A percentile compares a stretch with the other conserved stretches of the same genome.
These are phyloP conservation scores for Antigone vipio DNA, from an alignment of 2,113 vertebrate genomes.

Conservation along the genomic window DNA sequence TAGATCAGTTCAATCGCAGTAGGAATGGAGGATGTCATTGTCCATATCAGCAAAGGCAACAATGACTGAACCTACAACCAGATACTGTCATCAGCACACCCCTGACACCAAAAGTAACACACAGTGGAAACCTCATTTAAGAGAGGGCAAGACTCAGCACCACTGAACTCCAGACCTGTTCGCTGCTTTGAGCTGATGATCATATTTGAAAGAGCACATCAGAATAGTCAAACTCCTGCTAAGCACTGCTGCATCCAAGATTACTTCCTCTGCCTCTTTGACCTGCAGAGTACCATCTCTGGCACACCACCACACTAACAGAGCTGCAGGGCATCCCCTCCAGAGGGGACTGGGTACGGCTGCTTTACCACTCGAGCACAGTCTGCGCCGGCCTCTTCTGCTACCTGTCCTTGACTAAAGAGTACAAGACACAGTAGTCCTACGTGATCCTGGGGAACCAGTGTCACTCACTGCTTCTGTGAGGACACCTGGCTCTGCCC, in stretches of 20 bases:
- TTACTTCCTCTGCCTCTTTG: background rate
- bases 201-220: background rate
- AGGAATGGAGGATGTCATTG: background rate
- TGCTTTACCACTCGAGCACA: background rate
- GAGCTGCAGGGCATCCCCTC: accelerated
- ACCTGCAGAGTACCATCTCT: background rate
- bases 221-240: background rate
- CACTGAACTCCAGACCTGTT: background rate
- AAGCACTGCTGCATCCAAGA: background rate
- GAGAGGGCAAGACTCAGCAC: background rate
- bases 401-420: background rate
- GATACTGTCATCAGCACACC: background rate
- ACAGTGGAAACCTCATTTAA: background rate
- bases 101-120: background rate
- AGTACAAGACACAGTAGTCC: background rate
- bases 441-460: accelerated
- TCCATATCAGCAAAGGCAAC: background rate
- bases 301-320: accelerated
- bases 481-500: background rate
- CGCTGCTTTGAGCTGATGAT: background rate
- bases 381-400: background rate
- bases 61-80: background rate
- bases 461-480: background rate
- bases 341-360: background rate
- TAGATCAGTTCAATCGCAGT: background rate